A percentile compares a stretch with the other conserved stretches of the same genome.
These are phyloP conservation scores for Emmelina monodactyla DNA, from an alignment of 2,888 invertebrate species.

Conservation along the genomic window DNA sequence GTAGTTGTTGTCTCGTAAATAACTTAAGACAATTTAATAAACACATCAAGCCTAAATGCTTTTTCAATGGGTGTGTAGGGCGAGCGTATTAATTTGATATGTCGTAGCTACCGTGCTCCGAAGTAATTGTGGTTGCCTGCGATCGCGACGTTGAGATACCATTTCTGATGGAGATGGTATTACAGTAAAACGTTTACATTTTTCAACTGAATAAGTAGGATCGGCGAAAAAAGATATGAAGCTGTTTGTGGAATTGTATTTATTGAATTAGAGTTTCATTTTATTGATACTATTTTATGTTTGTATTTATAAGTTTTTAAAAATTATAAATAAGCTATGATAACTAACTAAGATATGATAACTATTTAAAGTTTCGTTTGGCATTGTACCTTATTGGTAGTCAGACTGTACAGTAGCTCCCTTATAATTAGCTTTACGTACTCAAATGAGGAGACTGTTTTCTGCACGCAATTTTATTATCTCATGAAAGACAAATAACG, in stretches of 20 bases:
- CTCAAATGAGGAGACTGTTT: background rate
- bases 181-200: no score
- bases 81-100: slow-evolving; percentile 49
- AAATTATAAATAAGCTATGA: no score
- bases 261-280: no score
- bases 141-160: no score
- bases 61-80: slow-evolving; percentile 50
- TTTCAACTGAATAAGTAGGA: no score
- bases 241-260: no score
- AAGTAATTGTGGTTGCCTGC: slow-evolving; percentile 42
- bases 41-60: slow-evolving; percentile 55
- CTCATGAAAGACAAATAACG: slow-evolving; percentile 11
- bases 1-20: slow-evolving; percentile 28
- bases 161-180: no score
- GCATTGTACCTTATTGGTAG: background rate
- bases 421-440: slow-evolving; percentile 8
- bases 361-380: no score
- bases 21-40: slow-evolving; percentile 57
- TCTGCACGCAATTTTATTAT: slow-evolving; percentile 9
- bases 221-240: no score
- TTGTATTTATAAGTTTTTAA: no score
- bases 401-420: background rate
- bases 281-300: no score
- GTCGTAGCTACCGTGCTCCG: slow-evolving; percentile 31
- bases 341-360: no score